phyloP scores from a whole-genome alignment of 2,113 vertebrate genomes.

The Formicarius rufipectus region DNA sequence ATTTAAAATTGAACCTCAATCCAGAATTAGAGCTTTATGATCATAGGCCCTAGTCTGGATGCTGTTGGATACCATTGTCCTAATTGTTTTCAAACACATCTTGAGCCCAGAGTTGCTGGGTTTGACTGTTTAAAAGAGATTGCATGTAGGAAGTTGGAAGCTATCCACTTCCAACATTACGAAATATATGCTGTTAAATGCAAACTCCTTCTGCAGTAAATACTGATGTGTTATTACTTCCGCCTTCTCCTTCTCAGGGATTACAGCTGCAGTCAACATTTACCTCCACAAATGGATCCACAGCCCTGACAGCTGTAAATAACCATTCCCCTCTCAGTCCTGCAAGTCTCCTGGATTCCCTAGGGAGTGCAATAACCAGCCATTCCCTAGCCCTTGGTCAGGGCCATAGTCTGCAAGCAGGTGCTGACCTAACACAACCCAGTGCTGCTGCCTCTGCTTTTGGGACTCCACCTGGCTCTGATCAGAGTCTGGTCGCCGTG shows the following conservation, averaged over 20 bases:
- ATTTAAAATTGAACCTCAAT: neutral
- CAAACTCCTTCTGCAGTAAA: neutral
- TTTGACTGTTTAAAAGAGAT: neutral
- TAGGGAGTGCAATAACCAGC: slow-evolving; percentile 40
- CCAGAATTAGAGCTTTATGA: neutral
- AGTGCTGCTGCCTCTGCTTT: slow-evolving; percentile 16
- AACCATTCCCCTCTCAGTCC: slow-evolving; percentile 53
- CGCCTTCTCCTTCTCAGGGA: slow-evolving; percentile 70
- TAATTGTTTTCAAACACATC: neutral
- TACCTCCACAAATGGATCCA: slow-evolving; percentile 68
- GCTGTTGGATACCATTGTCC: neutral
- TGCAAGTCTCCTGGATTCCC: slow-evolving; percentile 59
- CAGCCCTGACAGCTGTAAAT: slow-evolving; percentile 67
- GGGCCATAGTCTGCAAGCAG: slow-evolving; percentile 56
- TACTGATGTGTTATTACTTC: neutral
- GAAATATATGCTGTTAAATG: neutral
- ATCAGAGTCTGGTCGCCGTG: slow-evolving; percentile 60
- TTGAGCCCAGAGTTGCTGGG: neutral
- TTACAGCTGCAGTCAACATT: slow-evolving; percentile 77
- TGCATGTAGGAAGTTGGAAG: neutral
- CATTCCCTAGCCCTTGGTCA: slow-evolving; percentile 65
- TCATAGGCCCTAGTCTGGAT: neutral
- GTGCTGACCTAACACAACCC: slow-evolving; percentile 38
- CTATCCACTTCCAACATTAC: neutral
- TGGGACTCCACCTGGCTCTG: slow-evolving; percentile 31